Percentiles rank a stretch among this genome's conserved stretches.
Evolutionary conservation across 2,888 invertebrate genomes (phyloP).

Genomic region (Eristalis intricaria): DNA sequence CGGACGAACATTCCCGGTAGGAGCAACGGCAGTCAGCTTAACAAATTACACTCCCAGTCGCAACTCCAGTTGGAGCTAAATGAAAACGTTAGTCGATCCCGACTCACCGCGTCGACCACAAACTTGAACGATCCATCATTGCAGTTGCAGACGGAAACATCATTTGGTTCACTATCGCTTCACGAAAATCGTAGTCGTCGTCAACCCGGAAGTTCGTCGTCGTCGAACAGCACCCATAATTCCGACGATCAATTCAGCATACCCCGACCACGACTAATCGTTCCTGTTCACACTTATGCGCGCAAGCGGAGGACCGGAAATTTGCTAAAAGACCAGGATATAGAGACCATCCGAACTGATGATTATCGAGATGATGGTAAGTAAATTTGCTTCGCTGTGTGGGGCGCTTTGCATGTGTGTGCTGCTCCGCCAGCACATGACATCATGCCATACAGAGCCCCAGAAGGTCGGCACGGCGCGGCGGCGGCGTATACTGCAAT

Average conservation of each 20-base stretch:
- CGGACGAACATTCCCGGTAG: conserved; percentile 57
- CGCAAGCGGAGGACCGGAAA: conserved; percentile 91
- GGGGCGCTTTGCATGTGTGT: neutral
- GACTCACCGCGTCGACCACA: conserved; percentile 66
- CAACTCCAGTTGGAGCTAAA: conserved; percentile 60
- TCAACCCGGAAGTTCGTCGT: conserved; percentile 74
- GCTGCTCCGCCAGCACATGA: conserved; percentile 43
- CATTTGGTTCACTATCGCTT: conserved; percentile 54
- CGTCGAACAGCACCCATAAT: conserved; percentile 75
- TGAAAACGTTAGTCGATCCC: conserved; percentile 41
- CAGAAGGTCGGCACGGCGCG: conserved; percentile 43
- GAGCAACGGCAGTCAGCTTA: conserved; percentile 44
- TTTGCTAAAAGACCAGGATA: conserved; percentile 81
- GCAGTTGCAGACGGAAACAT: conserved; percentile 55
- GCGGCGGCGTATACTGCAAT: conserved; percentile 35
- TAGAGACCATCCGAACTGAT: conserved; percentile 71
- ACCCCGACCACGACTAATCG: conserved; percentile 92
- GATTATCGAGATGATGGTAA: conserved; percentile 60
- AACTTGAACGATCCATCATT: conserved; percentile 68
- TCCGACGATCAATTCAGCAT: conserved; percentile 88
- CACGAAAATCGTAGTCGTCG: conserved; percentile 70
- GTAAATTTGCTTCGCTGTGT: conserved; percentile 20
- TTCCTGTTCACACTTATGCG: conserved; percentile 94
- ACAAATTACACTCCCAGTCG: conserved; percentile 64
- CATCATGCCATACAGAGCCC: conserved; percentile 39